Evolutionary conservation across 2,113 vertebrate species (phyloP).

Genomic region (Fregata magnificens): DNA sequence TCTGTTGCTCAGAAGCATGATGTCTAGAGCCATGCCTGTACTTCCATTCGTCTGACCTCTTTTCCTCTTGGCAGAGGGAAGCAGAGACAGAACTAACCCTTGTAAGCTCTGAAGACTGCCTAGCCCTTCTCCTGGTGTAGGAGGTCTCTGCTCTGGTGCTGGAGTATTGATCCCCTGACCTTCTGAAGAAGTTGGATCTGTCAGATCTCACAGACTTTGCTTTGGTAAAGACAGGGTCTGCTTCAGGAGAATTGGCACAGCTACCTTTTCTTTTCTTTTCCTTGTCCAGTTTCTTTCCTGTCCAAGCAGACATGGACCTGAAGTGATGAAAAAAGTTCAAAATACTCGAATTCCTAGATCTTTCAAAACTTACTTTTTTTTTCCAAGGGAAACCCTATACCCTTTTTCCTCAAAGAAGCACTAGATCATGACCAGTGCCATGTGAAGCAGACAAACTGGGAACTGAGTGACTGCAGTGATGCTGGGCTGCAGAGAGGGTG

Average conservation of each 20-base stretch:
- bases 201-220: conserved; percentile 63
- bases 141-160: conserved; percentile 57
- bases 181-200: conserved; percentile 52
- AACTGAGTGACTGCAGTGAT: conserved; percentile 55
- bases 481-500: conserved; percentile 44
- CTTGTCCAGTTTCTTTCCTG: conserved; percentile 66
- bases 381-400: conserved; percentile 32
- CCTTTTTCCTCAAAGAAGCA: conserved; percentile 41
- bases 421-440: background rate
- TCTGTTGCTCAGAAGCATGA: conserved; percentile 13
- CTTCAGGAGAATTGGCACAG: conserved; percentile 55
- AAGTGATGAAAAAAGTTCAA: conserved; percentile 71
- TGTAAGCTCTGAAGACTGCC: conserved; percentile 38
- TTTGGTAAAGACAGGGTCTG: conserved; percentile 63
- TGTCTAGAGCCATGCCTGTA: conserved; percentile 54
- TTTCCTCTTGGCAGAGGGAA: conserved; percentile 35
- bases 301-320: conserved; percentile 65
- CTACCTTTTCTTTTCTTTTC: conserved; percentile 64
- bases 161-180: conserved; percentile 56
- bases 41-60: conserved; percentile 26
- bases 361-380: background rate
- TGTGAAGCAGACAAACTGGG: conserved; percentile 25
- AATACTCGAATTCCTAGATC: conserved; percentile 53
- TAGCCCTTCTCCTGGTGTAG: conserved; percentile 48
- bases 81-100: conserved; percentile 51